A percentile compares a stretch with the other conserved stretches of the same genome.
Evolutionary conservation across 2,888 invertebrate species (phyloP).

Genomic region (Erebia aethiops): DNA sequence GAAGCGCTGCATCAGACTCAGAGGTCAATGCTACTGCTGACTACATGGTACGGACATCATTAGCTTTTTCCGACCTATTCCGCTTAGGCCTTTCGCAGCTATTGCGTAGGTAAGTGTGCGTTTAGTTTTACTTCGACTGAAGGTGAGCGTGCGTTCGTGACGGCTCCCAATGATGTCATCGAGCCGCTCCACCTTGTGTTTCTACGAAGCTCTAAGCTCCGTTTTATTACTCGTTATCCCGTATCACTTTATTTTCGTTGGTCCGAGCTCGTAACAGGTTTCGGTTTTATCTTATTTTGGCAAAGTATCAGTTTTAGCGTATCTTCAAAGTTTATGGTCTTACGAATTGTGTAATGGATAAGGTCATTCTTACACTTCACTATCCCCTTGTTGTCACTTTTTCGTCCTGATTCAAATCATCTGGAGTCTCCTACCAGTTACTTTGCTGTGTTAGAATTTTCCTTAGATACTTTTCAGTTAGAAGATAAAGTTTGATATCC

Average conservation of each 20-base stretch:
- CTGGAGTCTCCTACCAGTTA: too few relatives aligned
- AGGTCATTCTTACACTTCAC: conserved; percentile 10
- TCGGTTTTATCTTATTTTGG: conserved; percentile 54
- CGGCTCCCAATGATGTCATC: conserved; percentile 72
- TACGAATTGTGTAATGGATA: conserved; percentile 24
- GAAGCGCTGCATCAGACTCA: too few relatives aligned
- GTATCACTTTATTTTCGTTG: conserved; percentile 60
- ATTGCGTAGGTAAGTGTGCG: background rate
- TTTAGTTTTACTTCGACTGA: conserved; percentile 43
- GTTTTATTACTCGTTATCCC: conserved; percentile 68
- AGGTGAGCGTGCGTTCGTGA: conserved; percentile 65
- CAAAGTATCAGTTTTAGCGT: conserved; percentile 42
- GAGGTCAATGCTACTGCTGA: too few relatives aligned
- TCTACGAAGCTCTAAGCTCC: conserved; percentile 72
- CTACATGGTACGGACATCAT: too few relatives aligned
- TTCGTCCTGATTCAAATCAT: too few relatives aligned
- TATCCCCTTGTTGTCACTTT: too few relatives aligned
- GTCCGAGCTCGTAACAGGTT: conserved; percentile 67
- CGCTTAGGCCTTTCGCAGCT: too few relatives aligned
- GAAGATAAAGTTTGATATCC: too few relatives aligned
- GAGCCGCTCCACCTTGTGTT: conserved; percentile 61
- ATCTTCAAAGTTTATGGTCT: conserved; percentile 30
- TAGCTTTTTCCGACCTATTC: background rate
- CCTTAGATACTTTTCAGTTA: background rate
- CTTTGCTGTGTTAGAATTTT: too few relatives aligned